Base-by-base conservation (phyloP, 2,113 vertebrate species). In the Alaudala cheleensis region DNA sequence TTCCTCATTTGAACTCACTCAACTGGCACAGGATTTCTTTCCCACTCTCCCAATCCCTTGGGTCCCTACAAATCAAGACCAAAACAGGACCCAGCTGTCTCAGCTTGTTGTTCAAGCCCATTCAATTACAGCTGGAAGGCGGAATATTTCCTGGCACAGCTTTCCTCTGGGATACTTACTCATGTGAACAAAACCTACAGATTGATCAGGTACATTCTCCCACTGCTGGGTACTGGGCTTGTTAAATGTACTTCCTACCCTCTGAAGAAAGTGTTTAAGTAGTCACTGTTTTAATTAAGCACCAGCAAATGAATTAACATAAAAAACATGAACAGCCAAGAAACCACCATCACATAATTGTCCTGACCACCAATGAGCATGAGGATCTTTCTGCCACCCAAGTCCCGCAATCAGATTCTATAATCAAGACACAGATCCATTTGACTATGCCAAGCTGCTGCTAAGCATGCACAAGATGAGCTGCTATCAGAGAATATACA, bases 1-100 rank as follows among this genome's bases (percentile, higher is more conserved):
- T 94, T 86, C 92, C 92, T 90, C 79, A 94, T 88, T 95, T 94
- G 93, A 96, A 96, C 94, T 95, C 92, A 78, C 49, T 83, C 90
- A 87, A 80, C 82, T 94, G 90, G 90, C 85, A 92, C 66, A 83
- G 34, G 85, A 92, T 82, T 85, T 60, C 58, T 93, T 95, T 90
- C 90, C 81, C 88, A 86, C 85, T 96, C 88, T 95, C 71, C 90
- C 93, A 90, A 22, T 88, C 79, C 71, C 84, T 60, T 90, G 66
- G 93, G 93, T 94, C 62, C 47, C 74, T 77, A 88, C 93, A 96
- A 92, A 91, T 78, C 71, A 86, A 93, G 67, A 92, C 91, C 91
- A 95, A 95, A 96, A 96, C 87, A 95, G 74, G 87, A 96, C 90
- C 94, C 95, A 95, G 92, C 90, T 96, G 93, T 65, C 87, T 84